Conservation (phyloP, 2,888 invertebrate species). For the Harpalus rufipes region DNA sequence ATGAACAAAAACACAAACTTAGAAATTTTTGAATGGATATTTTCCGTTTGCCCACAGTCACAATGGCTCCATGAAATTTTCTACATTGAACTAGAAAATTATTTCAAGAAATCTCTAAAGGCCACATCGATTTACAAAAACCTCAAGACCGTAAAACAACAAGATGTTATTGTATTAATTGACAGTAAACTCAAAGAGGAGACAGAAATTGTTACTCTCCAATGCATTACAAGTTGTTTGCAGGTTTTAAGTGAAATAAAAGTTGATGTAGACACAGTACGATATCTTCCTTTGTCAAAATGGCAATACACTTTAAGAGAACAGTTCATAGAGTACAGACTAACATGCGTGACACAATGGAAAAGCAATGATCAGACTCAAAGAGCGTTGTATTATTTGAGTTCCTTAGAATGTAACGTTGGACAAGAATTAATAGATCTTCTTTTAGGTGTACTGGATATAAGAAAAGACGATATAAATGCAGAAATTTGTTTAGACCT, state of each 20-base stretch:
- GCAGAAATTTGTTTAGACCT: constrained; percentile 57
- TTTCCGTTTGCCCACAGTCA: constrained; percentile 69
- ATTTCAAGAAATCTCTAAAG: constrained; percentile 67
- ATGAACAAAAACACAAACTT: constrained; percentile 57
- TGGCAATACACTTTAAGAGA: constrained; percentile 70
- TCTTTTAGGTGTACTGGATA: constrained; percentile 64
- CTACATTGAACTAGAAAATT: constrained; percentile 69
- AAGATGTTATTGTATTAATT: constrained; percentile 68
- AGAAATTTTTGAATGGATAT: constrained; percentile 69
- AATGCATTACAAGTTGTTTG: constrained; percentile 68
- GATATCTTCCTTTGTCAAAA: constrained; percentile 68
- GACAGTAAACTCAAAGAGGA: constrained; percentile 67
- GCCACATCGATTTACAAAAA: constrained; percentile 68
- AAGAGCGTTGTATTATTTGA: constrained; percentile 67
- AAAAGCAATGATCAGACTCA: constrained; percentile 63
- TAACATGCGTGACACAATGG: constrained; percentile 67
- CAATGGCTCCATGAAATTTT: constrained; percentile 70
- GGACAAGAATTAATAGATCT: constrained; percentile 55
- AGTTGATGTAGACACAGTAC: constrained; percentile 59
- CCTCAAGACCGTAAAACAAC: constrained; percentile 68
- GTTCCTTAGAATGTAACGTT: constrained; percentile 66
- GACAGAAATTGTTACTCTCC: constrained; percentile 46
- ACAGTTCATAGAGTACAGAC: constrained; percentile 67
- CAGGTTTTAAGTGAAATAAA: constrained; percentile 68
- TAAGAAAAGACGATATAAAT: constrained; percentile 46